These are phyloP conservation scores for Thyatira batis DNA, from an alignment of 2,888 invertebrate species.

Conservation along the genomic window DNA sequence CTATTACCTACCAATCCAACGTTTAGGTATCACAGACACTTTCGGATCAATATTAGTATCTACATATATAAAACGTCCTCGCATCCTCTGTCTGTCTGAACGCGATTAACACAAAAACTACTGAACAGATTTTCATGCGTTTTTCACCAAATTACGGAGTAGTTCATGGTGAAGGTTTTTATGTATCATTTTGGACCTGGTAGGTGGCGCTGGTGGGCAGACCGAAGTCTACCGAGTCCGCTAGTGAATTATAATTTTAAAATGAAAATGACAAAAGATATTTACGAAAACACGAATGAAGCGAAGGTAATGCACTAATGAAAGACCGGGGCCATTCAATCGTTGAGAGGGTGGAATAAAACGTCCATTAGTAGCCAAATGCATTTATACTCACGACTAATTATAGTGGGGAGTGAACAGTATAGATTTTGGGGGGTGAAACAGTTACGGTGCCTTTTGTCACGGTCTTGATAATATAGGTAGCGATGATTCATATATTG, in stretches of 20 bases:
- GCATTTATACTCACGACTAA: conserved; percentile 63
- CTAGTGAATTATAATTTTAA: background rate
- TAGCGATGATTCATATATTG: background rate
- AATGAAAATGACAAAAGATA: background rate
- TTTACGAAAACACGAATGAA: conserved; percentile 19
- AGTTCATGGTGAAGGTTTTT: no score
- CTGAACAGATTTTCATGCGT: no score
- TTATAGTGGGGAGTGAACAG: conserved; percentile 48
- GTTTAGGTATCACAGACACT: no score
- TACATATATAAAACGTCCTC: no score
- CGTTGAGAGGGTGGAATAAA: conserved; percentile 31
- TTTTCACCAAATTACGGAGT: no score
- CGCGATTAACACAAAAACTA: no score
- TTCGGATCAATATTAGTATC: no score
- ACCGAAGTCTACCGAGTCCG: no score
- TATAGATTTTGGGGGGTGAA: conserved; percentile 14
- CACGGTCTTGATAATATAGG: background rate
- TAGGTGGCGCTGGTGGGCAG: no score
- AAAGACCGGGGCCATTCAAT: conserved; percentile 23
- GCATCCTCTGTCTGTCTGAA: no score
- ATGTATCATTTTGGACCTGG: no score
- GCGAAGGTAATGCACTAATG: conserved; percentile 19
- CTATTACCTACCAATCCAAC: no score
- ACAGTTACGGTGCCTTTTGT: conserved; percentile 24
- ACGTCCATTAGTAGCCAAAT: conserved; percentile 60